Percentiles rank a stretch among this genome's conserved stretches.
Evolutionary conservation across 2,888 invertebrate genomes (phyloP).

Genomic region (Hirtodrosophila cameraria): DNA sequence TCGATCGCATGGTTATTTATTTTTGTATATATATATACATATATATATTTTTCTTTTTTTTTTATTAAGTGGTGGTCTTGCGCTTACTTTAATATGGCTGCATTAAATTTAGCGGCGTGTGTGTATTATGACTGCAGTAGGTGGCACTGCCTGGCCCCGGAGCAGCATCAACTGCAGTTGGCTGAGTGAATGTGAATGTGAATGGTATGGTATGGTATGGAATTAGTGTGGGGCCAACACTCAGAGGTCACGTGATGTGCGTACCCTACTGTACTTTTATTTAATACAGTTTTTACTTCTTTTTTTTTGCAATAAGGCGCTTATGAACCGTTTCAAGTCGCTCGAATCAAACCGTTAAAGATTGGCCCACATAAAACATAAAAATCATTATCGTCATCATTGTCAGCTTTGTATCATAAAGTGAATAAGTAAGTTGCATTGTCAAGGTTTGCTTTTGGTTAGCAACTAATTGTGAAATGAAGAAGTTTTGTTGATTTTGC

Average conservation of each 20-base stretch:
- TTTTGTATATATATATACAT: conserved; percentile 13
- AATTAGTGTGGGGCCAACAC: conserved; percentile 57
- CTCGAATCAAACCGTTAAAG: conserved; percentile 36
- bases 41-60: conserved; percentile 33
- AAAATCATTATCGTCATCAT: conserved; percentile 25
- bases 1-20: conserved; percentile 36
- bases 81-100: conserved; percentile 75
- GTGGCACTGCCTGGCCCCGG: conserved; percentile 69
- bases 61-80: conserved; percentile 75
- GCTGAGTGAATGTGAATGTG: conserved; percentile 36
- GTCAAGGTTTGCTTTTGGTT: conserved; percentile 7
- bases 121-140: conserved; percentile 76
- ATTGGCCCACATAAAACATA: conserved; percentile 39
- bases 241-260: conserved; percentile 58
- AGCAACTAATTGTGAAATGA: conserved; percentile 11
- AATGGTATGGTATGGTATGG: conserved; percentile 29
- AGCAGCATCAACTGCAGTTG: conserved; percentile 38
- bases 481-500: not conserved
- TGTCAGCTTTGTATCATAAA: conserved; percentile 5
- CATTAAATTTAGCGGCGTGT: conserved; percentile 73
- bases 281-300: not conserved
- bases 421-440: not conserved
- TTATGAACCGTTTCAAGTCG: conserved; percentile 44
- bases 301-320: conserved; percentile 36
- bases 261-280: conserved; percentile 55